Base-by-base conservation (phyloP, 2,888 invertebrate species). In the Notodonta dromedarius region DNA sequence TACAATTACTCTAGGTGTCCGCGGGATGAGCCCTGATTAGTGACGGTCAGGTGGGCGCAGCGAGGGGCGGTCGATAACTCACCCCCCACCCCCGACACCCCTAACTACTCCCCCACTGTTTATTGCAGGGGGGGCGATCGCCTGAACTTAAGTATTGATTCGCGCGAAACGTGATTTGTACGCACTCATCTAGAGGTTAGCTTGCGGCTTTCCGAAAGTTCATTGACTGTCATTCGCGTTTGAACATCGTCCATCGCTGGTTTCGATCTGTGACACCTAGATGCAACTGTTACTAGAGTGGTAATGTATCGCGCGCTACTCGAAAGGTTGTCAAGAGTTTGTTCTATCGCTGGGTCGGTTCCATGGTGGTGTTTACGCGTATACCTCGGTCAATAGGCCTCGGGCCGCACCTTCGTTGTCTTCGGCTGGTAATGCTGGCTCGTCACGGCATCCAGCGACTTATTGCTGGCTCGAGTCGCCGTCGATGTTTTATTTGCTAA, bases 91-190 rank as follows among this genome's bases (percentile, higher is more conserved):
- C 84, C 71, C 71, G 55, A 56, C 77, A 70, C 79, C 85, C 89
- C 88, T 79, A 87, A 86, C 87, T 86, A 86, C 84, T 83, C 87
- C 87, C 75, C 87, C 86, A 85, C 87, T 87, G 89, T 89, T 89
- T 90, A 90, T 89, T 88, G 88, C 91, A 89, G 91, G 92, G 91
- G 75, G 90, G 92, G 84, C 89, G 90, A 91, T 91, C 91, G 92
- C 91, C 92, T 91, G 83, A 92, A 93, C 93, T 93, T 93, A 92
- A 93, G 93, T 93, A 93, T 93, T 93, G 93, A 93, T 93, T 93
- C 93, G 92, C 93, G 91, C 92, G 90, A 92, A 93, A 92, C 93
- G 92, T 93, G 93, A 93, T 93, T 93, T 93, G 93, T 93, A 92
- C 93, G 91, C 92, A 91, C 90, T 93, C 91, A 91, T 92, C 93